Conservation (phyloP, 2,888 invertebrate species). For the Pachycephus smyrnensis region DNA sequence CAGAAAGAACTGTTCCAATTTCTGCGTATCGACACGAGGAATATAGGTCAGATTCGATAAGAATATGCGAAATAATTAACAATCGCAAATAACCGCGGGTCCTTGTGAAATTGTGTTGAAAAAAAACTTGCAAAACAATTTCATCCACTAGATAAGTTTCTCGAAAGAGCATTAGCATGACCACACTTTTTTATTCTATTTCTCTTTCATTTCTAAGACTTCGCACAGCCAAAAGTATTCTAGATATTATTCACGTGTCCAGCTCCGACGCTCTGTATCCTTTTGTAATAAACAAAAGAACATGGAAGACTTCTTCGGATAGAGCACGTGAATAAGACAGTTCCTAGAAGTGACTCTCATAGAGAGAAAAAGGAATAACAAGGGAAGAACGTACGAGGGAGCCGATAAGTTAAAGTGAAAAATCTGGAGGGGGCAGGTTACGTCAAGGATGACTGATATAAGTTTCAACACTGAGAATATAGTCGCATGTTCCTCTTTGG, state of each 20-base stretch:
- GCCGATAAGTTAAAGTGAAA: neutral
- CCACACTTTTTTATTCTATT: neutral
- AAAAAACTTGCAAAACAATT: neutral
- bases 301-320: neutral
- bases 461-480: conserved; percentile 22
- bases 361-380: neutral
- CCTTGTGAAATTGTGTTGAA: neutral
- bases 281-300: neutral
- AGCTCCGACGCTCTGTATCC: neutral
- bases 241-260: neutral
- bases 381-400: conserved; percentile 11
- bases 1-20: neutral
- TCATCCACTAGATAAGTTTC: neutral
- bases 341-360: neutral
- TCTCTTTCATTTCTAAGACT: neutral
- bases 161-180: neutral
- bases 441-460: conserved; percentile 44
- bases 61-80: neutral
- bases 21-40: neutral
- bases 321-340: neutral
- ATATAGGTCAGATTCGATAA: neutral
- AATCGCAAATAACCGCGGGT: neutral
- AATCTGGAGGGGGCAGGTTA: conserved; percentile 28
- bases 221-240: neutral
- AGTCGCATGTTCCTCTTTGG: neutral